Conservation (phyloP, 2,797 vertebrate genomes). For the Semotilus atromaculatus region DNA sequence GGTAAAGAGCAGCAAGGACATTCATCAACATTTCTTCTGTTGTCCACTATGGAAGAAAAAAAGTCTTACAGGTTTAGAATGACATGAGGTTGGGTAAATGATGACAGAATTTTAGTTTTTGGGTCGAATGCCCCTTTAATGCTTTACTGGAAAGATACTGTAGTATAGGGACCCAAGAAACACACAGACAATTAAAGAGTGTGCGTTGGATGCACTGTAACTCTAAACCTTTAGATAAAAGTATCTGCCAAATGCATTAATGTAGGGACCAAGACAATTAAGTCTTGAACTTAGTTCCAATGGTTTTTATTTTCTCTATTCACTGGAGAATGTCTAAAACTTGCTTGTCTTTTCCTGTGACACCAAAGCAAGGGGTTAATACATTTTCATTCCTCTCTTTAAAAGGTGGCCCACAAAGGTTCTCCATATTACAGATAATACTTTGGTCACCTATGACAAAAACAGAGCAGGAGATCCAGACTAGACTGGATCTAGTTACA, state of each 20-base stretch:
- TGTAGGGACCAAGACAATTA: background rate
- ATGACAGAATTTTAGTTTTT: background rate
- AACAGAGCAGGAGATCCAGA: slow-evolving; percentile 39
- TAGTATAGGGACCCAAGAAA: background rate
- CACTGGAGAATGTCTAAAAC: slow-evolving; percentile 15
- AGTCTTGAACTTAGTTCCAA: background rate
- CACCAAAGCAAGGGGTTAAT: background rate
- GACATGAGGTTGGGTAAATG: background rate
- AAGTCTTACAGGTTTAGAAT: background rate
- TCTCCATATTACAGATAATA: background rate
- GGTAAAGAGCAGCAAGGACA: background rate
- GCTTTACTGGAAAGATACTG: background rate
- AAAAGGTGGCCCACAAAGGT: slow-evolving; percentile 3
- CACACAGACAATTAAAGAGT: background rate
- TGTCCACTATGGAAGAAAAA: background rate
- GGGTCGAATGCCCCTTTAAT: background rate
- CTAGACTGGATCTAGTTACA: slow-evolving; percentile 26
- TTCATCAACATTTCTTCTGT: background rate
- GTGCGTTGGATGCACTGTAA: background rate
- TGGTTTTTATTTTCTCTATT: background rate
- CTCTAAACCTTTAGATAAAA: background rate
- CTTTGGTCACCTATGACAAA: slow-evolving; percentile 19
- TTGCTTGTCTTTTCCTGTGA: background rate
- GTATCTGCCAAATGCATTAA: background rate
- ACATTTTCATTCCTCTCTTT: background rate